Conservation (phyloP, 2,888 invertebrate genomes). For the Eupsilia transversa region DNA sequence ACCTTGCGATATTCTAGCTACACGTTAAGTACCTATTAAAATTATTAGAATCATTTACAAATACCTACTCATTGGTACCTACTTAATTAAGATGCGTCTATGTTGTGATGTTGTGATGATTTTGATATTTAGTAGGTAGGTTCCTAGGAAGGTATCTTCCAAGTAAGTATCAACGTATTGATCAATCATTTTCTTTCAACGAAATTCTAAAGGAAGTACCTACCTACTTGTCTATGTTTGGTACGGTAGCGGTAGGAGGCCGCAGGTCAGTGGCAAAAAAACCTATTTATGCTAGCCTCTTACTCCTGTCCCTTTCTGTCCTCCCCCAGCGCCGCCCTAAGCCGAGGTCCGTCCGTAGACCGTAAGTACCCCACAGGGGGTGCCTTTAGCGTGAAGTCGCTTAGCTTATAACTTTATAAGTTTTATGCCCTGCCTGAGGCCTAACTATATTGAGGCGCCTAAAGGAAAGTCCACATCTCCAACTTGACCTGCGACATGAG, state of each 20-base stretch:
- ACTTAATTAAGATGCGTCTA: neutral
- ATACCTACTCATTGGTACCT: slow-evolving; percentile 5
- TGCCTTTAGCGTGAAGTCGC: too few species aligned
- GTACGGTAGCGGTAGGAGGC: neutral
- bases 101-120: neutral
- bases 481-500: too few species aligned
- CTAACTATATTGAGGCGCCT: too few species aligned
- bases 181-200: neutral
- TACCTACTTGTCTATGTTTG: too few species aligned
- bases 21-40: slow-evolving; percentile 6
- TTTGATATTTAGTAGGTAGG: neutral
- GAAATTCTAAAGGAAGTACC: neutral
- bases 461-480: too few species aligned
- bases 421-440: too few species aligned
- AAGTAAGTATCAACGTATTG: too few species aligned
- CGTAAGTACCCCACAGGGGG: too few species aligned
- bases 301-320: neutral
- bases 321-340: neutral
- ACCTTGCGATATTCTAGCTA: slow-evolving; percentile 20
- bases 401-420: too few species aligned
- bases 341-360: too few species aligned
- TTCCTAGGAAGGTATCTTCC: neutral
- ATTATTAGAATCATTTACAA: slow-evolving; percentile 12
- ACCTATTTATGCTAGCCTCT: neutral
- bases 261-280: too few species aligned